Percentiles rank a stretch among this genome's conserved stretches.
phyloP scores from a whole-genome alignment of 1,140 invertebrate genomes.

The Magallana gigas region DNA sequence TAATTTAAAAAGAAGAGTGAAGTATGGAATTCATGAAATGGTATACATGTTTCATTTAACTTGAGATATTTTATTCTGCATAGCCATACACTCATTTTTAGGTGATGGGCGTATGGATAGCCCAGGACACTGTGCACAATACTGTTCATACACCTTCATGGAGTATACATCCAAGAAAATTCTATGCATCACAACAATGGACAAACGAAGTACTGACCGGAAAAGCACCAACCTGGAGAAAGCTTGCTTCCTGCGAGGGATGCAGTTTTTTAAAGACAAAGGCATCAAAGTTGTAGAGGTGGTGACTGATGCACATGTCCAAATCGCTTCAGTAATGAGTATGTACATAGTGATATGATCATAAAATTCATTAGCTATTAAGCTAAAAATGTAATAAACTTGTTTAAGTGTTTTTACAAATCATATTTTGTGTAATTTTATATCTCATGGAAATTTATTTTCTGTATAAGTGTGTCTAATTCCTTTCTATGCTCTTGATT shows the following conservation, averaged over 20 bases:
- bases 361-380: neutral
- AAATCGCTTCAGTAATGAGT: too few species aligned
- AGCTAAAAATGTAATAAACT: neutral
- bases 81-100: slow-evolving; percentile 3
- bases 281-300: slow-evolving; percentile 38
- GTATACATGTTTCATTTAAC: neutral
- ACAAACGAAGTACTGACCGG: slow-evolving; percentile 27
- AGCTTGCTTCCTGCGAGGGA: slow-evolving; percentile 20
- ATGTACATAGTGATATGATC: slow-evolving; percentile 1
- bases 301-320: neutral
- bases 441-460: too few species aligned
- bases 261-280: slow-evolving; percentile 34
- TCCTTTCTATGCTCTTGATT: too few species aligned
- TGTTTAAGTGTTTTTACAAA: too few species aligned
- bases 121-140: slow-evolving; percentile 52
- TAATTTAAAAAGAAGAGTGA: neutral
- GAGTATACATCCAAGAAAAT: slow-evolving; percentile 40
- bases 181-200: slow-evolving; percentile 15
- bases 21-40: neutral
- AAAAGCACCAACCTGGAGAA: slow-evolving; percentile 47
- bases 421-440: too few species aligned
- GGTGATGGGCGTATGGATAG: slow-evolving; percentile 53
- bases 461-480: too few species aligned
- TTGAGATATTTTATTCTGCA: neutral
- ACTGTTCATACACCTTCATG: slow-evolving; percentile 47